A percentile compares a stretch with the other conserved stretches of the same genome.
Evolutionary conservation across 2,888 invertebrate species (phyloP).

Genomic region (Zonitis immaculata): DNA sequence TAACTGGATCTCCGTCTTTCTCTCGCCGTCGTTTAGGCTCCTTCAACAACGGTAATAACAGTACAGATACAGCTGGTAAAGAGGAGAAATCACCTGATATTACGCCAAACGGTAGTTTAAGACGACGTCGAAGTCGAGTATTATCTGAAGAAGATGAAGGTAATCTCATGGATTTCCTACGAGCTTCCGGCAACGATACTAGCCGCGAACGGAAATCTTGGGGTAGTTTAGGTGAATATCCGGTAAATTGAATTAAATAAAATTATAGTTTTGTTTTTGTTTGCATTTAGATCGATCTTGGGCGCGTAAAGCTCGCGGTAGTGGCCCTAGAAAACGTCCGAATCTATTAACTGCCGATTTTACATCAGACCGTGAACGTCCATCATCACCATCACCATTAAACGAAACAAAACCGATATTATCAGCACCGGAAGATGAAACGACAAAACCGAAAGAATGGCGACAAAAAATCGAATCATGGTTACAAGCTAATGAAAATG

Average conservation of each 20-base stretch:
- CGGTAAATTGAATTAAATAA: neutral
- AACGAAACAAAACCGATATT: constrained; percentile 55
- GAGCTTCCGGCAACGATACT: constrained; percentile 71
- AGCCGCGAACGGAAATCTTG: constrained; percentile 74
- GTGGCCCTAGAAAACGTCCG: constrained; percentile 69
- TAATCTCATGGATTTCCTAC: constrained; percentile 78
- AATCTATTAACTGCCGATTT: constrained; percentile 71
- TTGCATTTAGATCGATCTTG: constrained; percentile 79
- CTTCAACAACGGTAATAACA: constrained; percentile 51
- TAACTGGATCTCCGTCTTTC: constrained; percentile 63
- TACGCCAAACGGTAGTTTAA: constrained; percentile 83
- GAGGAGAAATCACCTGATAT: constrained; percentile 66
- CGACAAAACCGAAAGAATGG: constrained; percentile 65
- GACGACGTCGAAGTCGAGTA: constrained; percentile 74
- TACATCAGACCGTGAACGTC: constrained; percentile 66
- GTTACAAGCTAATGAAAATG: constrained; percentile 83
- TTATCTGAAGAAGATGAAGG: constrained; percentile 80
- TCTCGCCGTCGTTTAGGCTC: constrained; percentile 64
- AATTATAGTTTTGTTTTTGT: neutral
- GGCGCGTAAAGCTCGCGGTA: constrained; percentile 74
- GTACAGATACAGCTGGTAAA: constrained; percentile 35
- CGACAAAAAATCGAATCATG: constrained; percentile 88
- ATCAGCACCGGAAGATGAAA: constrained; percentile 56
- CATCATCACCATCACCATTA: constrained; percentile 63
- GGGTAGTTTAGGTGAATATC: constrained; percentile 71